Percentiles rank a stretch among this genome's conserved stretches.
These are phyloP conservation scores for Acleris literana DNA, from an alignment of 2,888 invertebrate genomes.

Conservation along the genomic window DNA sequence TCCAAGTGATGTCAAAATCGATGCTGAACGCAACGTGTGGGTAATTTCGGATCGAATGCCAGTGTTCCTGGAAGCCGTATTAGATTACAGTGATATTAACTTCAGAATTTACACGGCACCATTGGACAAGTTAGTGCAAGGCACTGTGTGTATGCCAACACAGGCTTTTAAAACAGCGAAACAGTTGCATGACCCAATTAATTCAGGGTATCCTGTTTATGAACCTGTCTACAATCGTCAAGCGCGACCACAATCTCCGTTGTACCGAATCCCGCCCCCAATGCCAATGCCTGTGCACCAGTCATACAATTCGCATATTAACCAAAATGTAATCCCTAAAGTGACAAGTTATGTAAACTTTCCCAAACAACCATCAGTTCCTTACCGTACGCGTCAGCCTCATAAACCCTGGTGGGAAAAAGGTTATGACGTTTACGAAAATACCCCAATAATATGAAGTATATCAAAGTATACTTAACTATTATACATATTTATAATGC, in stretches of 20 bases:
- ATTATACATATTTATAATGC: background rate
- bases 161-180: slow-evolving; percentile 12
- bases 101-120: slow-evolving; percentile 90
- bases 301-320: slow-evolving; percentile 41
- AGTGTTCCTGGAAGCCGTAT: slow-evolving; percentile 86
- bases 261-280: slow-evolving; percentile 14
- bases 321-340: slow-evolving; percentile 47
- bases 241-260: slow-evolving; percentile 3
- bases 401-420: slow-evolving; percentile 55
- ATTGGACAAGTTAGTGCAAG: slow-evolving; percentile 85
- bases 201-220: background rate
- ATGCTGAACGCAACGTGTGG: slow-evolving; percentile 88
- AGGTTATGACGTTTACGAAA: slow-evolving; percentile 56
- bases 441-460: slow-evolving; percentile 4
- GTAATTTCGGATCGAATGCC: slow-evolving; percentile 93
- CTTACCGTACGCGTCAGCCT: slow-evolving; percentile 43
- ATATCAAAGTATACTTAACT: background rate
- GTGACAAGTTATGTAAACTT: slow-evolving; percentile 49
- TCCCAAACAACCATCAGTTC: slow-evolving; percentile 48
- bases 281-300: slow-evolving; percentile 30
- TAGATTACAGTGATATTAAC: slow-evolving; percentile 90
- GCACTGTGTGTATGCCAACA: slow-evolving; percentile 88
- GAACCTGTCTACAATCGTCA: background rate
- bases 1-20: slow-evolving; percentile 91
- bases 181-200: background rate